Base-by-base conservation (phyloP, 2,888 invertebrate genomes). In the Pachydiplax longipennis region DNA sequence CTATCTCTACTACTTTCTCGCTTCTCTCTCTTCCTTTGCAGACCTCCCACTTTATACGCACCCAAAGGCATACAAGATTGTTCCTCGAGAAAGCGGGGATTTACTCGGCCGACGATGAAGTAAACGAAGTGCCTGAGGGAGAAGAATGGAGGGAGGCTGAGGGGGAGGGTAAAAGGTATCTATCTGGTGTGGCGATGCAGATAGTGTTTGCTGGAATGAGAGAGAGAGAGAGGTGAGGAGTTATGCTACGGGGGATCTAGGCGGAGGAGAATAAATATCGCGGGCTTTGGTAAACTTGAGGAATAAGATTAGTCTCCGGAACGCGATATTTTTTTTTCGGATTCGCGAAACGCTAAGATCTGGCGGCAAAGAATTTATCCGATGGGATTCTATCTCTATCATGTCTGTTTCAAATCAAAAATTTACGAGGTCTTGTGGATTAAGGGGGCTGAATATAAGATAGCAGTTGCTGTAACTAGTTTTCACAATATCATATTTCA, bases 1-100 rank as follows among this genome's bases (percentile, higher is more conserved):
- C 73, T 15, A 10, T 31, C 31, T 12, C 31, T 31, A 4, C 25
- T 73, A 25, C 73, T 31, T 73, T 31, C 61, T 40, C 82, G 18
- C 83, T 31, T 25, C 31, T 31, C 25, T 31, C 61, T 58, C 37
- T 81, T 44, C 81, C 44, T 83, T 35, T 35, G 18, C 31, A 25
- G 73, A 25, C 35, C 31, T 53, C 25, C 31, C 35, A 2, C 31
- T n/a, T 31, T 58, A 53, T 58, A 31, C 83, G 31, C 81, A 37
- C 83, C 83, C 83, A 83, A 73, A 82, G 48, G 82, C n/a, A 82
- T 44, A 44, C 82, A 25, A 25, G 44, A 82, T 82, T 82, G 82
- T 82, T 82, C 82, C 25, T 25, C 22, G 48, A 48, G 82, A 48
- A 44, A 48, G 44, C 48, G 48, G 25, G 82, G 82, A 48, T 82